Base-by-base conservation (phyloP, 2,888 invertebrate genomes). In the Rutpela maculata region DNA sequence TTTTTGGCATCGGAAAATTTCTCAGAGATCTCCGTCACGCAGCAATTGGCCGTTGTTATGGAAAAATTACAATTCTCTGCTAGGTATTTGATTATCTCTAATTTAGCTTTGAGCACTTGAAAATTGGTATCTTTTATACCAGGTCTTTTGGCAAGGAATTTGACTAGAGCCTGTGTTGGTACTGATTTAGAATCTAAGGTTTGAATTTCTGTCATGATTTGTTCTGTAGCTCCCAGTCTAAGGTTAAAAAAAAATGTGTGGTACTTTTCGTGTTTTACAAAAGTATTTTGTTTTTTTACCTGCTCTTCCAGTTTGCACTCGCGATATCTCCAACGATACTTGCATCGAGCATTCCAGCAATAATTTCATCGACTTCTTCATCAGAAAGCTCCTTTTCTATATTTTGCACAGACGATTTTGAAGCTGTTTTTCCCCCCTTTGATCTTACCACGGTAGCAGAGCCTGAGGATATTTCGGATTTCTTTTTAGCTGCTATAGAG, bases 81-180 rank as follows among this genome's bases (percentile, higher is more conserved):
- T 26, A 98, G 91, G 81, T 93, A 92, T 82, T 95, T 95, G 75
- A 97, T 92, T 12, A 95, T 92, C 83, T 98, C 97, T 17, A 98
- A 89, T 82, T 95, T 93, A 0, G 94, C 91, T 88, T 97, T 97
- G 68, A 97, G 89, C 15, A 97, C 97, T 91, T 98, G 97, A 80
- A 98, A 96, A 88, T 98, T 98, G 77, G 95, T 97, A 86, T 98
- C 98, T 88, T 96, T 94, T 0, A 95, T 89, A 0, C 98, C 98
- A 0, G 98, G 98, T 87, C 97, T 98, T 86, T 93, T 95, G 81
- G 93, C 93, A 17, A 97, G 86, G 2, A 93, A 92, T 72, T 95
- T 93, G 35, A 96, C 92, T 35, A 97, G 88, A 0, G 95, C 93
- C 89, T 98, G 98, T 0, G 95, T 93, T 0, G 94, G 93, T 2